A percentile compares a stretch with the other conserved stretches of the same genome.
phyloP scores from a whole-genome alignment of 2,113 vertebrate genomes.

The Burhinus bistriatus region DNA sequence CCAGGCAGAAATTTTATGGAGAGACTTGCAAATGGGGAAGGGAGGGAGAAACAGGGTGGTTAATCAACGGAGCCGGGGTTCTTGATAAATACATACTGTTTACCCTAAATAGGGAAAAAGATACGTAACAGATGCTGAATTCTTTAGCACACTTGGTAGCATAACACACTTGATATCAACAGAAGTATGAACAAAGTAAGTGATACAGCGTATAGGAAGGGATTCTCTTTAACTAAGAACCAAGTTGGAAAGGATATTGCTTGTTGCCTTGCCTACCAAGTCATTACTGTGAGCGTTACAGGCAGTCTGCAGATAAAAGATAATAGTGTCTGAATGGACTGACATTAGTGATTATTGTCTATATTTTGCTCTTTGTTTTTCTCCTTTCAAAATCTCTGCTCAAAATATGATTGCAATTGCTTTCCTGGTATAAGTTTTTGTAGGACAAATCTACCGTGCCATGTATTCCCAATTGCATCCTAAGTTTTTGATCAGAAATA shows the following conservation, averaged over 20 bases:
- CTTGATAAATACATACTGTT: conserved; percentile 15
- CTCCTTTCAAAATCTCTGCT: background rate
- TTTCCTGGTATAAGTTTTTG: background rate
- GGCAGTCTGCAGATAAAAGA: background rate
- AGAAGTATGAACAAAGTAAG: background rate
- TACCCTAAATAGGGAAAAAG: conserved; percentile 22
- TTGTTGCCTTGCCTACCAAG: conserved; percentile 29
- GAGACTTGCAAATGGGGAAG: background rate
- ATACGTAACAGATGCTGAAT: background rate
- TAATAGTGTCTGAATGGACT: background rate
- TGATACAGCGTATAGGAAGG: background rate
- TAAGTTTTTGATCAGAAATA: background rate
- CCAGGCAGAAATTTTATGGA: background rate
- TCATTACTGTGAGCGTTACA: background rate
- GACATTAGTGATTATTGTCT: background rate
- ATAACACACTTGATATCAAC: background rate
- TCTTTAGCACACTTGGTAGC: background rate
- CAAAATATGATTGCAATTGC: background rate
- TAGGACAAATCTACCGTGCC: background rate
- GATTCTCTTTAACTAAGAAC: background rate
- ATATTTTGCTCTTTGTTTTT: conserved; percentile 10
- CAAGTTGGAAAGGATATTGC: background rate
- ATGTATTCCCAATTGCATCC: background rate
- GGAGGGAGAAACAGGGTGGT: background rate
- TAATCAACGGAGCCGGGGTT: background rate